Percentiles rank a stretch among this genome's conserved stretches.
These are phyloP conservation scores for Phyllotis vaccarum DNA, from an alignment of 2,797 vertebrate species.

Conservation along the genomic window DNA sequence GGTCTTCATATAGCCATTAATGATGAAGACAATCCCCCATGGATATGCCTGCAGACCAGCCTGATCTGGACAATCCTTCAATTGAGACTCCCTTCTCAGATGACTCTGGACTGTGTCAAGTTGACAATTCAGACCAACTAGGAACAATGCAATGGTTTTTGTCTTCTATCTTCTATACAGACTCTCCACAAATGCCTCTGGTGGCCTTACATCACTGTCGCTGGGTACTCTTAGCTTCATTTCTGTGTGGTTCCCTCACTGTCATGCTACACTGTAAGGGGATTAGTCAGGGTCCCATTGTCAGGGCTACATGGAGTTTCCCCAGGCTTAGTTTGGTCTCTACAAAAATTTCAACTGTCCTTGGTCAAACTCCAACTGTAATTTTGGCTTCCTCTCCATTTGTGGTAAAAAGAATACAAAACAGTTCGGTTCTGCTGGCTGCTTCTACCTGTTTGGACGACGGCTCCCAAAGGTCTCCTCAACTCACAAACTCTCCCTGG, in stretches of 20 bases:
- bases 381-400: constrained; percentile 65
- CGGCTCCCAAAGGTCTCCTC: constrained; percentile 52
- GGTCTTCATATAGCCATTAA: background rate
- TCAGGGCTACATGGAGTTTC: constrained; percentile 11
- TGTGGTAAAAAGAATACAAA: constrained; percentile 50
- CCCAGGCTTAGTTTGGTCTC: background rate
- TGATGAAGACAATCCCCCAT: background rate
- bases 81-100: background rate
- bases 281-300: background rate
- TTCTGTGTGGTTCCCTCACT: background rate
- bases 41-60: background rate
- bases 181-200: background rate
- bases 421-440: background rate
- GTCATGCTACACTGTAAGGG: background rate
- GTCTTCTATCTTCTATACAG: background rate
- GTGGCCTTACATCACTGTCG: background rate
- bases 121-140: background rate
- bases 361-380: constrained; percentile 65
- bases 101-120: background rate
- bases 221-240: constrained; percentile 1
- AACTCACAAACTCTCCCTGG: background rate
- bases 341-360: background rate
- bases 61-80: background rate
- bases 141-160: background rate
- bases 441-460: constrained; percentile 49